A percentile compares a stretch with the other conserved stretches of the same genome.
phyloP scores from a whole-genome alignment of 1,140 invertebrate species.

The Druon quercuslanigerum region DNA sequence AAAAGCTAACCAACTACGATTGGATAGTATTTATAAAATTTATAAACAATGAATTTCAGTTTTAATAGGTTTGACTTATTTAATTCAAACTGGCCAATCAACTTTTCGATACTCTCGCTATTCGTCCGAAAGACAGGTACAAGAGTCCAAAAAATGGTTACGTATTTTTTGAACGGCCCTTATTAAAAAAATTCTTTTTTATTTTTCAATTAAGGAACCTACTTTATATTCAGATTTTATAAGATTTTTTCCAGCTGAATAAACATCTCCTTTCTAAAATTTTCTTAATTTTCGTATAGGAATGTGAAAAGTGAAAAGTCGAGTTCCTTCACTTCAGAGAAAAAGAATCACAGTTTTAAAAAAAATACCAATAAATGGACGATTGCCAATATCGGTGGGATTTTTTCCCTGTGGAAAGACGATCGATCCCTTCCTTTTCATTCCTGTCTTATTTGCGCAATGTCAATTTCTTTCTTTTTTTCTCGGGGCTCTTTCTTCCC shows the following conservation, averaged over 20 bases:
- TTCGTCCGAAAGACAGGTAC: no score
- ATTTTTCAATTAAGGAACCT: no score
- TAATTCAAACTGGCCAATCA: no score
- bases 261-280: neutral
- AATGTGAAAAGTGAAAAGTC: neutral
- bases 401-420: slow-evolving; percentile 16
- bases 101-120: no score
- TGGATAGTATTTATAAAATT: no score
- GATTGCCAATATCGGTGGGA: slow-evolving; percentile 20
- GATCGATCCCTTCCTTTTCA: slow-evolving; percentile 29
- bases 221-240: no score
- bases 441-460: slow-evolving; percentile 28
- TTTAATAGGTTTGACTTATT: no score
- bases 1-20: no score
- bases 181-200: no score
- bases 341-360: slow-evolving; percentile 1
- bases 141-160: no score
- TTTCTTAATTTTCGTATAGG: neutral
- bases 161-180: no score
- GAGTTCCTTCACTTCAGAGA: neutral
- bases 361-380: slow-evolving; percentile 26
- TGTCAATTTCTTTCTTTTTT: slow-evolving; percentile 7
- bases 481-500: neutral
- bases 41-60: no score
- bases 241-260: neutral